A percentile compares a stretch with the other conserved stretches of the same genome.
Evolutionary conservation across 2,113 vertebrate species (phyloP).

Genomic region (Rhinolophus ferrumequinum): DNA sequence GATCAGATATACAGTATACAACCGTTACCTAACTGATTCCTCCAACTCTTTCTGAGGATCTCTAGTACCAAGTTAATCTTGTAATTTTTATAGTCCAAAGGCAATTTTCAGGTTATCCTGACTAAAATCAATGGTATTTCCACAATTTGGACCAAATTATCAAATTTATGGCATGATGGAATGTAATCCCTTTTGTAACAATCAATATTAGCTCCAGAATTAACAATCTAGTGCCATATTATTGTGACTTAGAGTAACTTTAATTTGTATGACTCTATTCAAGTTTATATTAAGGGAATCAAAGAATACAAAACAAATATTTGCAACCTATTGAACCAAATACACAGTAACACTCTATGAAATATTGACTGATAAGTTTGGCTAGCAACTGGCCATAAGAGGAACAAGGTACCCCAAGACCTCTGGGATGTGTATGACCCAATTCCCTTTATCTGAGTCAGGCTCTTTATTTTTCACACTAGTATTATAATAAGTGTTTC

Average conservation of each 20-base stretch:
- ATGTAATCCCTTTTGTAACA: neutral
- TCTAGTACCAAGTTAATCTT: neutral
- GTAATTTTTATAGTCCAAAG: slow-evolving; percentile 22
- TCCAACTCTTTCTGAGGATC: neutral
- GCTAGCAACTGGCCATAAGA: neutral
- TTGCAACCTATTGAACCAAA: neutral
- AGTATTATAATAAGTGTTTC: neutral
- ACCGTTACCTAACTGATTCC: neutral
- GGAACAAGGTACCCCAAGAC: neutral
- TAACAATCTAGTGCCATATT: neutral
- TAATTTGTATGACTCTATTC: neutral
- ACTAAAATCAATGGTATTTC: neutral
- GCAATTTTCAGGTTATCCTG: neutral
- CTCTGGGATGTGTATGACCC: no score
- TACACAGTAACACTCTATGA: neutral
- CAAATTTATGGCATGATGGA: neutral
- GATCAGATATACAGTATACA: slow-evolving; percentile 7
- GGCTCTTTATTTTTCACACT: neutral
- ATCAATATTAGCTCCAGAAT: neutral
- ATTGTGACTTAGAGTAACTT: neutral
- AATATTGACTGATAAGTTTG: neutral
- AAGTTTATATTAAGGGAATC: neutral
- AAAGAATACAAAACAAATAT: neutral
- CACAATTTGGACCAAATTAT: slow-evolving; percentile 5
- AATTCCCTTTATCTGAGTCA: neutral